Percentiles rank a stretch among this genome's conserved stretches.
phyloP scores from a whole-genome alignment of 2,797 vertebrate species.

The Gymnothorax reevesii region DNA sequence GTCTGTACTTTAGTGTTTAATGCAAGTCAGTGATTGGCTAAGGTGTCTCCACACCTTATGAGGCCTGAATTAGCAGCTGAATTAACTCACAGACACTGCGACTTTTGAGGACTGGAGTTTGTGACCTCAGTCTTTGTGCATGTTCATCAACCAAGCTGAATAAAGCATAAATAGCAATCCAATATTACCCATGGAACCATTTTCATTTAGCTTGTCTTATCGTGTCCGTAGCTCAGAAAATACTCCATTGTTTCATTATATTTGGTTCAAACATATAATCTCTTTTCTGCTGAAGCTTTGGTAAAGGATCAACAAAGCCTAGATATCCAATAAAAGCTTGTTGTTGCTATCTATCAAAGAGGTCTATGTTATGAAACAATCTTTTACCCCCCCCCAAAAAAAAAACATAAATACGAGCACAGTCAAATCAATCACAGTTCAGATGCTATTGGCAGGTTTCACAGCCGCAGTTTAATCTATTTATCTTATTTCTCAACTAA shows the following conservation, averaged over 20 bases:
- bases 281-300: neutral
- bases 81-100: too few species aligned
- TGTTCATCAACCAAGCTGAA: neutral
- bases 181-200: neutral
- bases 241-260: neutral
- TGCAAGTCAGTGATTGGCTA: too few species aligned
- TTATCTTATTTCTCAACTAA: too few species aligned
- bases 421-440: neutral
- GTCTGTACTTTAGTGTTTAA: too few species aligned
- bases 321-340: neutral
- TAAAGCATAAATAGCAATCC: neutral
- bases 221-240: neutral
- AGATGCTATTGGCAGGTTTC: too few species aligned
- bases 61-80: too few species aligned
- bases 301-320: neutral
- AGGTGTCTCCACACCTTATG: too few species aligned
- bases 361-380: neutral
- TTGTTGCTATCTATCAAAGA: too few species aligned
- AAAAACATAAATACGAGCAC: neutral
- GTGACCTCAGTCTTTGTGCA: too few species aligned
- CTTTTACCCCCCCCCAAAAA: neutral
- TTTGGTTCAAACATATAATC: neutral
- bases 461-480: too few species aligned
- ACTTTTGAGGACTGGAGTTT: too few species aligned
- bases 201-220: neutral